phyloP scores from a whole-genome alignment of 2,113 vertebrate genomes.

The Scophthalmus maximus region DNA sequence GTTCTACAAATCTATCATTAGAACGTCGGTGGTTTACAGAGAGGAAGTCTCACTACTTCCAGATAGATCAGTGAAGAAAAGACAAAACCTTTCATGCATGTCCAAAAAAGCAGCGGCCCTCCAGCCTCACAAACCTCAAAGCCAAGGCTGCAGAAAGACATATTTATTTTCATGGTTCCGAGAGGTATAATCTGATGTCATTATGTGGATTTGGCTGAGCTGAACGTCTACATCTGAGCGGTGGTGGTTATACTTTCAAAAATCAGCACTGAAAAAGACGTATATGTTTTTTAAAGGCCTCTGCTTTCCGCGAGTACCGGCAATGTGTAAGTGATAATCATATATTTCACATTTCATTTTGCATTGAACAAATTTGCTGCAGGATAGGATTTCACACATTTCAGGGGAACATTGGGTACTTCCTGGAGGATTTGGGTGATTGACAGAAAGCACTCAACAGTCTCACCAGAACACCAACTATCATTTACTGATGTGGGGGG shows the following conservation, averaged over 20 bases:
- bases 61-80: conserved; percentile 66
- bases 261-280: conserved; percentile 43
- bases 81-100: conserved; percentile 64
- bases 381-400: conserved; percentile 32
- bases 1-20: conserved; percentile 63
- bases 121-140: conserved; percentile 67
- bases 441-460: conserved; percentile 32
- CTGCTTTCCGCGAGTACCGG: no score
- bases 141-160: conserved; percentile 65
- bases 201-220: conserved; percentile 71
- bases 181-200: conserved; percentile 72
- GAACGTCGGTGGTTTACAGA: conserved; percentile 55
- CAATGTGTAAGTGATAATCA: conserved; percentile 35
- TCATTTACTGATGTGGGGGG: conserved; percentile 16
- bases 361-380: conserved; percentile 14
- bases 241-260: conserved; percentile 36
- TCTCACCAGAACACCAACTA: conserved; percentile 24
- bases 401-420: not conserved
- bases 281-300: not conserved
- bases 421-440: conserved; percentile 26
- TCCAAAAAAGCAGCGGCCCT: conserved; percentile 53
- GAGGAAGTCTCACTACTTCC: conserved; percentile 63
- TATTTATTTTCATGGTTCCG: conserved; percentile 74
- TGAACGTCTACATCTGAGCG: conserved; percentile 38
- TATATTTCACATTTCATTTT: conserved; percentile 28